These are phyloP conservation scores for Hybos culiciformis DNA, from an alignment of 2,888 invertebrate species.

Conservation along the genomic window DNA sequence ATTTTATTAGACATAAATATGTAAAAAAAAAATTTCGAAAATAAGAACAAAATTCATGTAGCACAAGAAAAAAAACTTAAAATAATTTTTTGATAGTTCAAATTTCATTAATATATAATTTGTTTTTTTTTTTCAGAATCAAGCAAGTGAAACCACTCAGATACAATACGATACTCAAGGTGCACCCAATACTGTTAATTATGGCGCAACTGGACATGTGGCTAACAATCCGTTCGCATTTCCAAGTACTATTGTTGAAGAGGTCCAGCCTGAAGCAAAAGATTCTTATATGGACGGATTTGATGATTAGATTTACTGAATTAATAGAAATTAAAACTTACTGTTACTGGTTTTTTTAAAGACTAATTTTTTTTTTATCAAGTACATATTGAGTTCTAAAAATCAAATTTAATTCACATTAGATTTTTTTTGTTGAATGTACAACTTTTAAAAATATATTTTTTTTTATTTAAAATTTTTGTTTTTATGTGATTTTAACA, in stretches of 20 bases:
- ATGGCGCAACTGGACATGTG: constrained; percentile 47
- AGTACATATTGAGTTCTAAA: no score
- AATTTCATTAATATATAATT: neutral
- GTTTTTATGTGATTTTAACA: no score
- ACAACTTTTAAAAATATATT: no score
- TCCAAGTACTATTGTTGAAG: constrained; percentile 39
- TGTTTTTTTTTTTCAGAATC: constrained; percentile 14
- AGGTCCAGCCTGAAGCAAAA: constrained; percentile 50
- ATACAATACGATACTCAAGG: constrained; percentile 28
- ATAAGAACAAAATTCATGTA: no score
- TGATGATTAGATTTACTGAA: constrained; percentile 37
- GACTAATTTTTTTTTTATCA: no score
- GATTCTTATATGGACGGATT: constrained; percentile 43
- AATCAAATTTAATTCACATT: no score
- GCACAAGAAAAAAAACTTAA: no score
- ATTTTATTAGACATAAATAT: no score
- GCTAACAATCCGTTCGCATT: constrained; percentile 39
- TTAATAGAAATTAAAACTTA: neutral
- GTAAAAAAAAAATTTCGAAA: no score
- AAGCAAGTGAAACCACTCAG: constrained; percentile 28
- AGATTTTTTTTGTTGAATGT: no score
- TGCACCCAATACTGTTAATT: constrained; percentile 37
- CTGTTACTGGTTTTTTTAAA: no score
- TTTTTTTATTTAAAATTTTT: no score
- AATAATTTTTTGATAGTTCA: neutral